These are phyloP conservation scores for Diabrotica virgifera DNA, from an alignment of 1,140 invertebrate species.

Conservation along the genomic window DNA sequence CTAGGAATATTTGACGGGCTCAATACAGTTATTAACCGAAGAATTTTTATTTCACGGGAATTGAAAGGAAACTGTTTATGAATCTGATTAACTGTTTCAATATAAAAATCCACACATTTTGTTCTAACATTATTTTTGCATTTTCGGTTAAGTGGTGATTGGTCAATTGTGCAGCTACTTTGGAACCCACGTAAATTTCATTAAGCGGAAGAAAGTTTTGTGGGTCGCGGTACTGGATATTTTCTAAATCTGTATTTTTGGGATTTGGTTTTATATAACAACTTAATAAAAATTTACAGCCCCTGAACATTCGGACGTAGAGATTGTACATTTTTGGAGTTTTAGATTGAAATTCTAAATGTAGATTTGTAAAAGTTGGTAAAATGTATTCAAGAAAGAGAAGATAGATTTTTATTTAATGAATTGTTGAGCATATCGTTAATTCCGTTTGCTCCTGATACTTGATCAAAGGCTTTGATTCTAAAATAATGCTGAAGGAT, in stretches of 20 bases:
- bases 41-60: not conserved
- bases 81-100: not conserved
- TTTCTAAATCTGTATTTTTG: too few species aligned
- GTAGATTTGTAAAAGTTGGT: not conserved
- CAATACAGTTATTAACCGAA: not conserved
- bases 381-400: conserved; percentile 12
- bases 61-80: conserved; percentile 2
- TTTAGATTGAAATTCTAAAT: conserved; percentile 16
- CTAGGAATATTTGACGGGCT: not conserved
- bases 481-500: conserved; percentile 25
- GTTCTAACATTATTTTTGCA: too few species aligned
- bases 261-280: conserved; percentile 1
- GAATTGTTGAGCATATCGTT: too few species aligned
- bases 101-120: too few species aligned
- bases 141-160: too few species aligned
- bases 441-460: too few species aligned
- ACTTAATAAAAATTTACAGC: conserved; percentile 7
- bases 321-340: conserved; percentile 10
- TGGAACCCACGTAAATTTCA: too few species aligned
- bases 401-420: conserved; percentile 14
- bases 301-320: conserved; percentile 3
- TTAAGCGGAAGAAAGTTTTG: too few species aligned
- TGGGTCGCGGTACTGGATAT: too few species aligned
- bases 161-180: too few species aligned
- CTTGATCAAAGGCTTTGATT: not conserved